Evolutionary conservation across 2,888 invertebrate species (phyloP).

Genomic region (Lacanobia wlatinum): DNA sequence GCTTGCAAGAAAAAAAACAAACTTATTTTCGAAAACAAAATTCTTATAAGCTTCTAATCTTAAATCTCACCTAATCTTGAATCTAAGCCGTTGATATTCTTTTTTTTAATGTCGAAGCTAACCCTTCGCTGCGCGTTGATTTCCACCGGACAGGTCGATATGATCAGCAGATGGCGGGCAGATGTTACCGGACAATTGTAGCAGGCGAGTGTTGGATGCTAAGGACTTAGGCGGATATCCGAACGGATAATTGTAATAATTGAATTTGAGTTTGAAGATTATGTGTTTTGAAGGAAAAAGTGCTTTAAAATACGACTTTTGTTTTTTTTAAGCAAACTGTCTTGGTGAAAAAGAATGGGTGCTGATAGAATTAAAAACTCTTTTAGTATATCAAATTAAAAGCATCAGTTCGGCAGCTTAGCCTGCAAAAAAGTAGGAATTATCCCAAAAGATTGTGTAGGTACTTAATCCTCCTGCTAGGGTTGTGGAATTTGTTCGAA

Average conservation of each 20-base stretch:
- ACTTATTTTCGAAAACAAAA: constrained; percentile 5
- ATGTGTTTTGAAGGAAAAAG: no score
- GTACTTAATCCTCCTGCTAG: no score
- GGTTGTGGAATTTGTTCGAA: no score
- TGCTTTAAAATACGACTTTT: no score
- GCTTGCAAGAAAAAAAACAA: background rate
- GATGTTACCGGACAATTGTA: constrained; percentile 78
- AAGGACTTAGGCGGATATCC: constrained; percentile 48
- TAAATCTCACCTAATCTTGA: constrained; percentile 46
- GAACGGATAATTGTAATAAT: constrained; percentile 52
- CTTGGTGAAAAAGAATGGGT: no score
- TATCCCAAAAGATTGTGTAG: no score
- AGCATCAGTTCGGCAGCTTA: no score
- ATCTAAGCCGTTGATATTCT: constrained; percentile 58
- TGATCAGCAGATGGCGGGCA: constrained; percentile 88
- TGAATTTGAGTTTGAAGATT: constrained; percentile 7
- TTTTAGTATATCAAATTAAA: no score
- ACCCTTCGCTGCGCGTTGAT: constrained; percentile 82
- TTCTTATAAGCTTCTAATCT: constrained; percentile 29
- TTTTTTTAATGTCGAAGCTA: constrained; percentile 65
- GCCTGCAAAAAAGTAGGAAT: no score
- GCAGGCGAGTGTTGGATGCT: constrained; percentile 39
- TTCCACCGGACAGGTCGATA: constrained; percentile 85
- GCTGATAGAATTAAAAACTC: no score
- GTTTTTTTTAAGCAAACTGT: no score